A percentile compares a stretch with the other conserved stretches of the same genome.
Conservation (phyloP, 1,140 invertebrate genomes). For the Tetragonula clypearis region DNA sequence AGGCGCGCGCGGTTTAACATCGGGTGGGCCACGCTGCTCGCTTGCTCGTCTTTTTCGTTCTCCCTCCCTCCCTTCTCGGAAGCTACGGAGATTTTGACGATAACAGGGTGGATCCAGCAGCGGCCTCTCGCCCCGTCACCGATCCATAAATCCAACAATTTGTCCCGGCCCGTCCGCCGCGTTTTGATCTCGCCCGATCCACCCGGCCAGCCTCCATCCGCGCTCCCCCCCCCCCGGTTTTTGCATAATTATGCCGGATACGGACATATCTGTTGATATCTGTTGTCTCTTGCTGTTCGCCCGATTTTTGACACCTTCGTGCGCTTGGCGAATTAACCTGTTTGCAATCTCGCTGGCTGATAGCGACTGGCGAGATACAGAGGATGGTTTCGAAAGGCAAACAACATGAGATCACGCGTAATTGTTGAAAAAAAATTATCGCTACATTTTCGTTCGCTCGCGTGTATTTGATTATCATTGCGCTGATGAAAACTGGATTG, state of each 20-base stretch:
- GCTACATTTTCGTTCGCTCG: too few relatives aligned
- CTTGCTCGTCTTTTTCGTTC: conserved; percentile 39
- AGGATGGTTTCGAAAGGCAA: too few relatives aligned
- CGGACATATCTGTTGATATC: conserved; percentile 60
- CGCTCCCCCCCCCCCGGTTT: conserved; percentile 54
- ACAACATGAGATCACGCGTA: too few relatives aligned
- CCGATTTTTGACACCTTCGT: not conserved
- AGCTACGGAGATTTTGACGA: conserved; percentile 77
- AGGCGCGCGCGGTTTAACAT: conserved; percentile 53
- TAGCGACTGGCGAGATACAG: too few relatives aligned
- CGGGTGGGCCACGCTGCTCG: conserved; percentile 25
- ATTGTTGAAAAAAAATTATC: too few relatives aligned
- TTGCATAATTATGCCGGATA: conserved; percentile 75
- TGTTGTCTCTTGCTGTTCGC: conserved; percentile 1
- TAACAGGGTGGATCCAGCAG: conserved; percentile 71
- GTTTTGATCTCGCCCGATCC: conserved; percentile 79
- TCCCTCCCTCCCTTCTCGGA: conserved; percentile 70
- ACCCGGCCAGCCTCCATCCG: conserved; percentile 53
- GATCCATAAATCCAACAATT: conserved; percentile 80
- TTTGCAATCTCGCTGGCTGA: too few relatives aligned
- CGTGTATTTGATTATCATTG: too few relatives aligned
- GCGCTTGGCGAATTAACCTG: not conserved
- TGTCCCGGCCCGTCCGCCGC: conserved; percentile 74
- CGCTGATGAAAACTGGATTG: too few relatives aligned
- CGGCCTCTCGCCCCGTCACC: conserved; percentile 70